phyloP scores from a whole-genome alignment of 1,140 invertebrate species.

The Drosophila watanabei region DNA sequence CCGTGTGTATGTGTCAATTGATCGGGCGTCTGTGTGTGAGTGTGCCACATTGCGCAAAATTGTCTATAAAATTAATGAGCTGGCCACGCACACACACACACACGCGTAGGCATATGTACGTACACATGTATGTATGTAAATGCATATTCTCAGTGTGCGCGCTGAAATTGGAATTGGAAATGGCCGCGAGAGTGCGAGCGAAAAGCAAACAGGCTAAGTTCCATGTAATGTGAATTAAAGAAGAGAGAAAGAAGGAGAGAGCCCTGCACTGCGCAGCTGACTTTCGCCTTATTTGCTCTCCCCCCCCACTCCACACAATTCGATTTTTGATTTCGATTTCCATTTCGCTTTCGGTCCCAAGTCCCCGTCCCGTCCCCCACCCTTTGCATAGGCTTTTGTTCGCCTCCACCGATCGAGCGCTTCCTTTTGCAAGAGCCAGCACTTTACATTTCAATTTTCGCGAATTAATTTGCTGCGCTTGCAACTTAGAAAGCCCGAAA shows the following conservation, averaged over 20 bases:
- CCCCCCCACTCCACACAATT: neutral
- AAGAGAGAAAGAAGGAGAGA: neutral
- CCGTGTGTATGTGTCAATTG: constrained; percentile 21
- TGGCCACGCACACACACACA: constrained; percentile 27
- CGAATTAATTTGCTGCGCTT: constrained; percentile 39
- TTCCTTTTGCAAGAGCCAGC: constrained; percentile 26
- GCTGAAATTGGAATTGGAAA: constrained; percentile 13
- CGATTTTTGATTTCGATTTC: constrained; percentile 16
- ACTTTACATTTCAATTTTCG: constrained; percentile 28
- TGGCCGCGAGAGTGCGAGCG: constrained; percentile 21
- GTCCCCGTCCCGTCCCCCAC: neutral
- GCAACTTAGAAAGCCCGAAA: constrained; percentile 41
- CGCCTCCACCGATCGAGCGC: neutral
- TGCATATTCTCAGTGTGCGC: constrained; percentile 36
- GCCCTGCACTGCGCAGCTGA: constrained; percentile 1
- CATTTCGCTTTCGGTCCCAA: neutral
- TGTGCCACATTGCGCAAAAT: constrained; percentile 61
- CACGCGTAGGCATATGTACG: constrained; percentile 1
- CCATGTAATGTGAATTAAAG: constrained; percentile 72
- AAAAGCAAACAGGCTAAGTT: constrained; percentile 38
- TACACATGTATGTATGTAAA: constrained; percentile 15
- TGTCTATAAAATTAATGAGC: constrained; percentile 66
- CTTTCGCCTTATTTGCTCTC: constrained; percentile 17
- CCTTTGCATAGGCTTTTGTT: constrained; percentile 1
- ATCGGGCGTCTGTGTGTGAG: constrained; percentile 42